A percentile compares a stretch with the other conserved stretches of the same genome.
These are phyloP conservation scores for Saccopteryx leptura DNA, from an alignment of 2,113 vertebrate species.

Conservation along the genomic window DNA sequence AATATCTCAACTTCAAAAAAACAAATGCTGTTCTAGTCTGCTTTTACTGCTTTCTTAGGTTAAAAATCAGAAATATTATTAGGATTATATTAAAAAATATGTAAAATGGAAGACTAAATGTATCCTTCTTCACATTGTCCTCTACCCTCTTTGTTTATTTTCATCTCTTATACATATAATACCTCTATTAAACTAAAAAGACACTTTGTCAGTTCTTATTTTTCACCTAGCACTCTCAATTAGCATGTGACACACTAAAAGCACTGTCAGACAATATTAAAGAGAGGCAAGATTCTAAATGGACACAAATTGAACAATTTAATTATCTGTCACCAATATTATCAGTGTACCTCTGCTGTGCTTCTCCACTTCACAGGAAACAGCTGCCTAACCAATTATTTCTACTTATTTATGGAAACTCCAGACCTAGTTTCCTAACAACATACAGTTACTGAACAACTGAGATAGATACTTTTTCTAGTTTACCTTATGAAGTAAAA, in stretches of 20 bases:
- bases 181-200: constrained; percentile 42
- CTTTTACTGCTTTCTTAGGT: neutral
- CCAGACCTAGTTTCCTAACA: neutral
- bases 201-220: constrained; percentile 65
- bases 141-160: neutral
- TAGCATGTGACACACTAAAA: constrained; percentile 60
- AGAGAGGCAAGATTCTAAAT: constrained; percentile 21
- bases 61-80: neutral
- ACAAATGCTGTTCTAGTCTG: neutral
- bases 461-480: neutral
- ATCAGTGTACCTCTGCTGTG: neutral
- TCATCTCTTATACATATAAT: neutral
- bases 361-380: neutral
- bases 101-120: neutral
- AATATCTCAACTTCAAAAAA: constrained; percentile 24
- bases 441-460: neutral
- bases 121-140: neutral
- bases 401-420: neutral
- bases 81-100: neutral
- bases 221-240: constrained; percentile 54
- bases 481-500: neutral
- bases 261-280: constrained; percentile 69
- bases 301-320: constrained; percentile 63
- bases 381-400: neutral
- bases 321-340: constrained; percentile 45